Conservation (phyloP, 2,113 vertebrate genomes). For the Anguilla japonica region DNA sequence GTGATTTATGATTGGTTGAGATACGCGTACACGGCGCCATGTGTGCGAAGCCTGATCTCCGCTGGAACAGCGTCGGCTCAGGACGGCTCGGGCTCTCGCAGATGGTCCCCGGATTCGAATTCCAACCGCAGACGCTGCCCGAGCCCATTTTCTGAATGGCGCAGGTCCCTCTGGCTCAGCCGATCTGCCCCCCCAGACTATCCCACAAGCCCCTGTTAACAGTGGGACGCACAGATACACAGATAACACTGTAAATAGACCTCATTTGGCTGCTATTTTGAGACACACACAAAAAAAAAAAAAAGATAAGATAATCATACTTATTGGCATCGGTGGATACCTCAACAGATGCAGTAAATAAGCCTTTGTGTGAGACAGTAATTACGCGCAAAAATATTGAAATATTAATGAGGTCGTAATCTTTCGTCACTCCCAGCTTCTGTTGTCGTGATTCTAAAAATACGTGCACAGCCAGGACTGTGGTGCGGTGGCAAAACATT, state of each 20-base stretch:
- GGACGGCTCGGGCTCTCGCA: slow-evolving; percentile 45
- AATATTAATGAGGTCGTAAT: not conserved
- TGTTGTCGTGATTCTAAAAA: not conserved
- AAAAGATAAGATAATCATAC: not conserved
- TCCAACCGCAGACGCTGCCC: slow-evolving; percentile 47
- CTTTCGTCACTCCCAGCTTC: not conserved
- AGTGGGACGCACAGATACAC: slow-evolving; percentile 57
- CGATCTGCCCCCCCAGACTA: slow-evolving; percentile 50
- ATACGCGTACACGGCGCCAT: not conserved
- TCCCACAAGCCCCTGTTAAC: slow-evolving; percentile 55
- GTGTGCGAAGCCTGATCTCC: not conserved
- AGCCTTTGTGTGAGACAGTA: not conserved
- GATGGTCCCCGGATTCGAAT: slow-evolving; percentile 50
- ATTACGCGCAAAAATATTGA: slow-evolving; percentile 4
- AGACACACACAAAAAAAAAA: not conserved
- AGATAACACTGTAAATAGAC: slow-evolving; percentile 65
- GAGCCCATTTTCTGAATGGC: slow-evolving; percentile 60
- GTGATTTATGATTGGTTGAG: not conserved
- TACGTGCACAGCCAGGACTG: not conserved
- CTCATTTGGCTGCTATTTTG: slow-evolving; percentile 56
- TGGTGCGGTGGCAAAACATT: not conserved
- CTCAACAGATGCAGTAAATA: slow-evolving; percentile 30
- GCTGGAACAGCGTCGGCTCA: not conserved
- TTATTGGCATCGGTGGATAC: slow-evolving; percentile 19
- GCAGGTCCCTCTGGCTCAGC: slow-evolving; percentile 58